phyloP scores from a whole-genome alignment of 1,140 invertebrate species.

The Planococcus citri region DNA sequence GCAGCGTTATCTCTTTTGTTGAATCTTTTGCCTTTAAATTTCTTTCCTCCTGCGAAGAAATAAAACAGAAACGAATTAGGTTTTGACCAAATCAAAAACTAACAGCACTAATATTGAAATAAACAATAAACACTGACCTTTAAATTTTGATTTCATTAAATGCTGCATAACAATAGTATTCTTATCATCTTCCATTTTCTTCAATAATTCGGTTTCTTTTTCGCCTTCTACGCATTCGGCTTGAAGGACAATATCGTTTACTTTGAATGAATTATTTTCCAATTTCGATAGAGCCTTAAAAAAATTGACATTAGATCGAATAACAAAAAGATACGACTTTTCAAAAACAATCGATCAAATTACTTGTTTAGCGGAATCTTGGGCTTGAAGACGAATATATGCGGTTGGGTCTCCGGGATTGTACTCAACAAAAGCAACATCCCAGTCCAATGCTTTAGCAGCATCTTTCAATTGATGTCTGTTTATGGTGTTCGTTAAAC shows the following conservation, averaged over 20 bases:
- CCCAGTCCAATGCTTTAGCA: slow-evolving; percentile 43
- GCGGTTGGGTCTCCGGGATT: slow-evolving; percentile 56
- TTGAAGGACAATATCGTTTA: neutral
- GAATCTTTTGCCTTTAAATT: neutral
- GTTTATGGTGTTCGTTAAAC: slow-evolving; percentile 44
- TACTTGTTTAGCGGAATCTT: slow-evolving; percentile 49
- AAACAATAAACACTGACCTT: neutral
- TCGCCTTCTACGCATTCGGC: neutral
- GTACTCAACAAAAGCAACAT: slow-evolving; percentile 61
- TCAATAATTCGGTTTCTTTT: slow-evolving; percentile 6
- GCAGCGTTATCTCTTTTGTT: neutral
- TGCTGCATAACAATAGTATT: neutral
- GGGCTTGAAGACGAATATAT: slow-evolving; percentile 52
- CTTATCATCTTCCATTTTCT: slow-evolving; percentile 11
- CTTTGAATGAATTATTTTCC: neutral
- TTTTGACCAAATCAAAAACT: no score
- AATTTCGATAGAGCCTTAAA: neutral
- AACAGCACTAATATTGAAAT: no score
- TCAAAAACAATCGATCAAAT: neutral
- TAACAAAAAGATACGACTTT: neutral
- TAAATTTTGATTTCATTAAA: neutral
- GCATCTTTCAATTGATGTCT: slow-evolving; percentile 58
- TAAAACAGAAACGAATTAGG: no score
- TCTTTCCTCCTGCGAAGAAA: neutral
- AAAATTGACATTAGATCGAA: neutral